phyloP scores from a whole-genome alignment of 2,888 invertebrate species.

The Yponomeuta sedellus region DNA sequence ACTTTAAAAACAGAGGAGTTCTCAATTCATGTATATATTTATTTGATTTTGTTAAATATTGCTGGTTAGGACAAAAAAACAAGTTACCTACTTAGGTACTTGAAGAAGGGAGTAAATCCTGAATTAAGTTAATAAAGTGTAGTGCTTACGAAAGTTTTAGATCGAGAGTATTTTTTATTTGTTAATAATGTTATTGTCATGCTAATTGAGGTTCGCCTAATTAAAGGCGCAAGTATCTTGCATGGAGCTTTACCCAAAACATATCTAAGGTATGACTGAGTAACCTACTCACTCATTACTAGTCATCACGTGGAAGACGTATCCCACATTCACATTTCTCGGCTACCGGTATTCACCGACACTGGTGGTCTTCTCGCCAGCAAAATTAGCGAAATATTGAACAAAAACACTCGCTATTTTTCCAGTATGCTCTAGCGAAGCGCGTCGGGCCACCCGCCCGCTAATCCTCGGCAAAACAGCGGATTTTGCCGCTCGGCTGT shows the following conservation, averaged over 20 bases:
- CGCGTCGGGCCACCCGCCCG: conserved; percentile 17
- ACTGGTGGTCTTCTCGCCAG: background rate
- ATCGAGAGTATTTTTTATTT: too few species aligned
- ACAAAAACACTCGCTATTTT: conserved; percentile 12
- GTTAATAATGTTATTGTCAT: too few species aligned
- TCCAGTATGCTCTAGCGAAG: conserved; percentile 22
- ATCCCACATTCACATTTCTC: background rate
- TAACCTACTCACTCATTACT: background rate
- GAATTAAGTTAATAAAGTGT: too few species aligned
- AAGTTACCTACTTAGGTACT: too few species aligned
- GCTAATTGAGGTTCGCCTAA: too few species aligned
- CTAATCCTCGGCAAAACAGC: conserved; percentile 29
- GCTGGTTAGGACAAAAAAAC: too few species aligned
- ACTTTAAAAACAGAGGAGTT: too few species aligned
- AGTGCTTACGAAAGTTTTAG: too few species aligned
- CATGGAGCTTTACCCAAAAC: background rate
- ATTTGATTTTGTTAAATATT: too few species aligned
- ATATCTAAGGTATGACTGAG: background rate
- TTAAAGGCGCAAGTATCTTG: background rate
- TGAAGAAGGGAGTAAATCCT: too few species aligned
- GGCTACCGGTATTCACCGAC: background rate
- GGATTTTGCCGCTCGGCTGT: conserved; percentile 30
- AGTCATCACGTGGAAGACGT: background rate
- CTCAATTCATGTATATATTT: too few species aligned
- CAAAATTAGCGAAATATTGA: background rate